These are phyloP conservation scores for Melanocharis versteri DNA, from an alignment of 2,113 vertebrate genomes.

Conservation along the genomic window DNA sequence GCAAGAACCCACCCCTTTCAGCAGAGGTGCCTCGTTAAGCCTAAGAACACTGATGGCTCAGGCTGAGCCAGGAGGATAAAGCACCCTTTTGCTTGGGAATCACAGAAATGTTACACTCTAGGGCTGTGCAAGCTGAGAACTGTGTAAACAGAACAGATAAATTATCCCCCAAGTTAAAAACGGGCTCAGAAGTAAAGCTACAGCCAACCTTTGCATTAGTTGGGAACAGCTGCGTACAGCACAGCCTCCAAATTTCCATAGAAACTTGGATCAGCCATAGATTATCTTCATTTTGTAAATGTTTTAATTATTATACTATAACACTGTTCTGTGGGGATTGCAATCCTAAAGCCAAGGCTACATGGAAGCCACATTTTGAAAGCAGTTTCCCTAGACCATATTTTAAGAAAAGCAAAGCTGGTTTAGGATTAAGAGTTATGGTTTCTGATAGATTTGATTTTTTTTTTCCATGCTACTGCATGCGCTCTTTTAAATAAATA, in stretches of 20 bases:
- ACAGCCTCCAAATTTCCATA: constrained; percentile 58
- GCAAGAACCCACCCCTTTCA: background rate
- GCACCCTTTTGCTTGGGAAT: background rate
- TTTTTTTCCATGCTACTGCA: constrained; percentile 45
- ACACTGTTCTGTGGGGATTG: background rate
- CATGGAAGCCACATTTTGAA: background rate
- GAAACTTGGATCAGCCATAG: constrained; percentile 57
- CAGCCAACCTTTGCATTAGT: constrained; percentile 52
- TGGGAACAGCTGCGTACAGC: constrained; percentile 50
- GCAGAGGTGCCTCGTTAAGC: background rate
- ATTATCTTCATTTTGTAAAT: constrained; percentile 51
- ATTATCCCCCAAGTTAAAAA: constrained; percentile 30
- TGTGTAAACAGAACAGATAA: constrained; percentile 39
- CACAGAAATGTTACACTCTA: background rate
- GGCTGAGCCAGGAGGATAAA: background rate
- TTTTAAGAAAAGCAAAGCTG: background rate
- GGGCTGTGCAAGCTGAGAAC: constrained; percentile 16
- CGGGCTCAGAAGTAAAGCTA: background rate
- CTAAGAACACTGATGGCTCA: background rate
- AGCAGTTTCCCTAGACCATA: background rate
- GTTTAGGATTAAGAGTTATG: background rate
- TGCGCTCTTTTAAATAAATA: constrained; percentile 50
- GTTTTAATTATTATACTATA: constrained; percentile 53
- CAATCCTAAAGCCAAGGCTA: background rate
- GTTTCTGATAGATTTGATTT: background rate